Percentiles rank a stretch among this genome's conserved stretches.
phyloP scores from a whole-genome alignment of 2,797 vertebrate species.

The Hypotaenidia philippensis region DNA sequence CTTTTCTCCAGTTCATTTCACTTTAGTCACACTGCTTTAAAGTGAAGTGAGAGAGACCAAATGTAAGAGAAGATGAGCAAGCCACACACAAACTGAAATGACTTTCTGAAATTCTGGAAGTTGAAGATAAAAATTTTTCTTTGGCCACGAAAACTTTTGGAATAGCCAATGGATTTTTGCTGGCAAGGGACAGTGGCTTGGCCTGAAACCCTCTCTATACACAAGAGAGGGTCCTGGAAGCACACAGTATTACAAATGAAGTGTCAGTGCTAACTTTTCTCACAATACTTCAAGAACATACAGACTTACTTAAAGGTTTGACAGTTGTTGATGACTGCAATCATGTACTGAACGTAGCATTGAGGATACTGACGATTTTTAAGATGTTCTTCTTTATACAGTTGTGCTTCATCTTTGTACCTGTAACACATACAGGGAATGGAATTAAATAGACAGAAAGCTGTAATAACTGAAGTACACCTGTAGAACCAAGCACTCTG shows the following conservation, averaged over 20 bases:
- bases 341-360: slow-evolving; percentile 96
- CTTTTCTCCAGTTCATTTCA: neutral
- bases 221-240: neutral
- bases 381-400: slow-evolving; percentile 94
- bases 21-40: neutral
- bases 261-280: neutral
- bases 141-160: neutral
- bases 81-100: neutral
- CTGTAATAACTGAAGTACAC: neutral
- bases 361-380: slow-evolving; percentile 91
- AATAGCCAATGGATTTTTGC: neutral
- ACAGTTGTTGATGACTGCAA: slow-evolving; percentile 97
- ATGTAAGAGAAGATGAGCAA: neutral
- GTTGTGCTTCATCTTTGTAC: slow-evolving; percentile 91
- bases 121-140: neutral
- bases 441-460: neutral
- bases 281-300: neutral
- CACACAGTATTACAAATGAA: neutral
- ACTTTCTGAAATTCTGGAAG: neutral
- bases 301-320: slow-evolving; percentile 93
- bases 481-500: neutral
- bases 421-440: slow-evolving; percentile 71
- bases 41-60: neutral
- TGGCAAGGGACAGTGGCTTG: neutral
- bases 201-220: neutral